Evolutionary conservation across 2,113 vertebrate species (phyloP).

Genomic region (Oreochromis aureus): DNA sequence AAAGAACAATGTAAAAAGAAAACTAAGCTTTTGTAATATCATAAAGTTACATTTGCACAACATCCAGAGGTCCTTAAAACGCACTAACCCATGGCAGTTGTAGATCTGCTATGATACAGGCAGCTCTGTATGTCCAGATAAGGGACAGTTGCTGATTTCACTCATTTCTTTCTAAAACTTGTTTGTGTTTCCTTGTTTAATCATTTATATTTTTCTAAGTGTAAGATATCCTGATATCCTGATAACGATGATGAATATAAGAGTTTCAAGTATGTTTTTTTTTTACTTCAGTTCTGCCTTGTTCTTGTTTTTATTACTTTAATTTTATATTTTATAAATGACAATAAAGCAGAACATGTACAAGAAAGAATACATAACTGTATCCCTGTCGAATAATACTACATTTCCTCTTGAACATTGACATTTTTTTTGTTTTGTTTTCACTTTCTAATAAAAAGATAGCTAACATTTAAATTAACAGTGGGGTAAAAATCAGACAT

Average conservation of each 20-base stretch:
- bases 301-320: fast-evolving
- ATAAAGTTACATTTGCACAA: background rate
- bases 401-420: fast-evolving
- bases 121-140: background rate
- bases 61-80: background rate
- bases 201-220: background rate
- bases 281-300: background rate
- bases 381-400: background rate
- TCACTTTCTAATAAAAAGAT: background rate
- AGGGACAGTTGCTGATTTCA: fast-evolving
- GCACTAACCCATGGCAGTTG: fast-evolving
- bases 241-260: background rate
- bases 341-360: background rate
- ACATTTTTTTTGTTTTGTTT: background rate
- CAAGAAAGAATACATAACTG: background rate
- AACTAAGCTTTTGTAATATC: background rate
- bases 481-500: background rate
- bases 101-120: background rate
- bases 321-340: background rate
- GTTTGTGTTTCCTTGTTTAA: background rate
- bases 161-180: background rate
- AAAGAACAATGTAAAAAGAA: background rate
- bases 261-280: background rate
- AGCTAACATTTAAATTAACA: background rate
- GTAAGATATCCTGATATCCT: background rate